Evolutionary conservation across 2,113 vertebrate genomes (phyloP).

Genomic region (Myrmecophaga tridactyla): DNA sequence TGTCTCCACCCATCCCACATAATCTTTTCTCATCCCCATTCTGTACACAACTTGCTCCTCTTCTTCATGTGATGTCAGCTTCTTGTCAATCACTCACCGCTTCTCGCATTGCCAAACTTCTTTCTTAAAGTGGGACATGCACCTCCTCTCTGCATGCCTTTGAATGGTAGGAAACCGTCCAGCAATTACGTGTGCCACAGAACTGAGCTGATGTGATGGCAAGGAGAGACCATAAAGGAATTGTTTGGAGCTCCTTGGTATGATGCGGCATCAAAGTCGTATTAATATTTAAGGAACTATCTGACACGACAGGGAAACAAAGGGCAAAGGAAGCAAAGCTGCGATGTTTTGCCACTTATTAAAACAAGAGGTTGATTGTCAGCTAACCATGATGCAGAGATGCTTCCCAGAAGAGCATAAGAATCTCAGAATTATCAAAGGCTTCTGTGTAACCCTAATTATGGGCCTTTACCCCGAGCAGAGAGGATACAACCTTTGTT

Average conservation of each 20-base stretch:
- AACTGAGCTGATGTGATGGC: conserved; percentile 2
- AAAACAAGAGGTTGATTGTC: conserved; percentile 35
- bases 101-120: background rate
- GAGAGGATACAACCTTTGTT: background rate
- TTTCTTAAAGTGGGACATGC: background rate
- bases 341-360: conserved; percentile 47
- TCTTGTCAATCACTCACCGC: background rate
- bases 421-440: background rate
- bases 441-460: background rate
- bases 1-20: background rate
- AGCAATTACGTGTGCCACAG: background rate
- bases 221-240: background rate
- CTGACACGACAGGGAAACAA: conserved; percentile 20
- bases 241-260: background rate
- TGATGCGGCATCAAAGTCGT: conserved; percentile 21
- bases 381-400: background rate
- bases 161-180: background rate
- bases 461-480: background rate
- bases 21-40: background rate
- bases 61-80: background rate
- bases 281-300: conserved; percentile 31
- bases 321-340: background rate
- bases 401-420: background rate
- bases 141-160: background rate
- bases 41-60: background rate